phyloP scores from a whole-genome alignment of 2,113 vertebrate species.

The Xyliphius kryptos region DNA sequence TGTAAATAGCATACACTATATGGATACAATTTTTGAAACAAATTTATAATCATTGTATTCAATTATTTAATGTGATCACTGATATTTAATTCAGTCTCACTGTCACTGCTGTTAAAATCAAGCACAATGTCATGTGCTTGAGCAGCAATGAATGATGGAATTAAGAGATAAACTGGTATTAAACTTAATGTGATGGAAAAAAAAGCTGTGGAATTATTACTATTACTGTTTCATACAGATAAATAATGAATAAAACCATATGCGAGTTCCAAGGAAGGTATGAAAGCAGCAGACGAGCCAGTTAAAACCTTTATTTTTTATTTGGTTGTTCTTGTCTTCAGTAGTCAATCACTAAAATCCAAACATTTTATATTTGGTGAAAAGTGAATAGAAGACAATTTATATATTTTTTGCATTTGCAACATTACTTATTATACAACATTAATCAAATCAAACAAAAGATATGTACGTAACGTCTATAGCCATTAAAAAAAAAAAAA shows the following conservation, averaged over 20 bases:
- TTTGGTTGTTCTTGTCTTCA: conserved; percentile 27
- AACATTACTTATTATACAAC: neutral
- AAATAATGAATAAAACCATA: neutral
- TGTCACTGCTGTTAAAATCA: neutral
- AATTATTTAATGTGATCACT: too few relatives aligned
- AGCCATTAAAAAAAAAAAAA: neutral
- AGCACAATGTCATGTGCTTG: too few relatives aligned
- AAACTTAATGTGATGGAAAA: too few relatives aligned
- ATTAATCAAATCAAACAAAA: conserved; percentile 9
- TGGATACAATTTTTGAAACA: too few relatives aligned
- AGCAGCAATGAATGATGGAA: too few relatives aligned
- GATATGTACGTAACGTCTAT: neutral
- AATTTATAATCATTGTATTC: too few relatives aligned
- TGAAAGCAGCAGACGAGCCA: neutral
- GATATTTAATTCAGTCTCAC: too few relatives aligned
- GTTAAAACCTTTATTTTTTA: conserved; percentile 18
- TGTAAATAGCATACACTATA: too few relatives aligned
- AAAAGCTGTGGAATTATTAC: too few relatives aligned
- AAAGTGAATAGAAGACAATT: conserved; percentile 7
- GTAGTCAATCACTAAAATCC: conserved; percentile 13
- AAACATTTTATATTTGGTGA: conserved; percentile 10
- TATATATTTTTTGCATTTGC: neutral
- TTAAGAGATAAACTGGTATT: too few relatives aligned
- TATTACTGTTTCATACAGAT: neutral
- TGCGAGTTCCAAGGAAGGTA: neutral